These are phyloP conservation scores for Drosophila dunni DNA, from an alignment of 1,140 invertebrate species.

Conservation along the genomic window DNA sequence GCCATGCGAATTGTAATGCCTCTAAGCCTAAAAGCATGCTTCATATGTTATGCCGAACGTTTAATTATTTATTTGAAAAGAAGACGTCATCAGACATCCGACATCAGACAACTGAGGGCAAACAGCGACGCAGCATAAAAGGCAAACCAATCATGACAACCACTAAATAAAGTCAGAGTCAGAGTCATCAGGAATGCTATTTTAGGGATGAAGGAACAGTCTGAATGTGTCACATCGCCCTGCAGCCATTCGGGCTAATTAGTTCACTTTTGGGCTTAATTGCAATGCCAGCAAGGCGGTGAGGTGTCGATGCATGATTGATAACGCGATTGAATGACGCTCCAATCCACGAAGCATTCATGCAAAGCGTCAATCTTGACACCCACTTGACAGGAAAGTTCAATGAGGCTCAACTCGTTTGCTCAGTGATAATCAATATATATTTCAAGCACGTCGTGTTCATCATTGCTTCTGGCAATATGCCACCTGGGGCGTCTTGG, in stretches of 20 bases:
- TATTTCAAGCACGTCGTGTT: neutral
- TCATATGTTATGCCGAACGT: conserved; percentile 83
- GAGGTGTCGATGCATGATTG: conserved; percentile 68
- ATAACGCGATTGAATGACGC: conserved; percentile 45
- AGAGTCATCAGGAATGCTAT: conserved; percentile 1
- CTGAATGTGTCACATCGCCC: neutral
- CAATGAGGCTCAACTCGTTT: neutral
- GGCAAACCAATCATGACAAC: conserved; percentile 46
- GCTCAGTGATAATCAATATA: neutral
- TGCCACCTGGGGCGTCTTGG: conserved; percentile 75
- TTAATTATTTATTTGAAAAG: conserved; percentile 83
- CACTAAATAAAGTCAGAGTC: conserved; percentile 29
- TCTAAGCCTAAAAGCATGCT: conserved; percentile 81
- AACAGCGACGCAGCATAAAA: conserved; percentile 15
- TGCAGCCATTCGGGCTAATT: conserved; percentile 69
- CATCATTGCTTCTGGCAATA: conserved; percentile 63
- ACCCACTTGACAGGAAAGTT: conserved; percentile 52
- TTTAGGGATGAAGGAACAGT: neutral
- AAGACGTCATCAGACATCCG: conserved; percentile 46
- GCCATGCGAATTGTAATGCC: conserved; percentile 56
- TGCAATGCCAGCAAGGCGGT: conserved; percentile 67
- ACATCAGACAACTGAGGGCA: neutral
- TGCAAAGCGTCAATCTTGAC: conserved; percentile 71
- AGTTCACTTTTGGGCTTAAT: conserved; percentile 84
- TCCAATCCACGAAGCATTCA: conserved; percentile 48